phyloP scores from a whole-genome alignment of 2,797 vertebrate species.

The Notoglanidium macrostoma region DNA sequence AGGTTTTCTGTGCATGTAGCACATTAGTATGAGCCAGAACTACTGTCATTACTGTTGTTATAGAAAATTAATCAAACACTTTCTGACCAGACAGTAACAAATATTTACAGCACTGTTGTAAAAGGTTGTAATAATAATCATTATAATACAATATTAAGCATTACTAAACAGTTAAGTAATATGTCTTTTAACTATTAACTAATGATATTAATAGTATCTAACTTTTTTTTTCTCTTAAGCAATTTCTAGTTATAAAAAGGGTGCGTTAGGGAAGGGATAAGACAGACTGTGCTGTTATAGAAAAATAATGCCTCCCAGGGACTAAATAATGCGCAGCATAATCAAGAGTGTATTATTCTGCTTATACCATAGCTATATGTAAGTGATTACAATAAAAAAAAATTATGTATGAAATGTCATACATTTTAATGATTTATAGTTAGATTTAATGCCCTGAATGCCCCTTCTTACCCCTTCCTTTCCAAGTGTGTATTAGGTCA shows the following conservation, averaged over 20 bases:
- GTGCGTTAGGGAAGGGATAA: no score
- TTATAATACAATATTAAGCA: neutral
- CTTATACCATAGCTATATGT: neutral
- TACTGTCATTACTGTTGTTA: neutral
- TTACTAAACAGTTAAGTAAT: neutral
- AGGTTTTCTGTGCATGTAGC: neutral
- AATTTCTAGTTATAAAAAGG: neutral
- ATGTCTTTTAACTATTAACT: neutral
- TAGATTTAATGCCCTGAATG: neutral
- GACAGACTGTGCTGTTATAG: neutral
- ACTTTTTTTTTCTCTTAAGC: neutral
- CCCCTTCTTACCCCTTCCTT: no score
- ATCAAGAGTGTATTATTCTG: neutral
- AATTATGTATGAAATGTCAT: neutral
- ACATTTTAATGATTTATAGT: neutral
- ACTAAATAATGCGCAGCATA: neutral
- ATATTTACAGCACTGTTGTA: neutral
- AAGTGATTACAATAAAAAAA: neutral
- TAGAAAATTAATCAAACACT: neutral
- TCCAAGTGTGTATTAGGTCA: no score
- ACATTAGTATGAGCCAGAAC: neutral
- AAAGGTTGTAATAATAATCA: neutral
- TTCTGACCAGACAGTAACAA: neutral
- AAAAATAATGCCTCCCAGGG: neutral
- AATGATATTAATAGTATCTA: neutral